Percentiles rank a stretch among this genome's conserved stretches.
phyloP scores from a whole-genome alignment of 2,888 invertebrate genomes.

The Silvanus unidentatus region DNA sequence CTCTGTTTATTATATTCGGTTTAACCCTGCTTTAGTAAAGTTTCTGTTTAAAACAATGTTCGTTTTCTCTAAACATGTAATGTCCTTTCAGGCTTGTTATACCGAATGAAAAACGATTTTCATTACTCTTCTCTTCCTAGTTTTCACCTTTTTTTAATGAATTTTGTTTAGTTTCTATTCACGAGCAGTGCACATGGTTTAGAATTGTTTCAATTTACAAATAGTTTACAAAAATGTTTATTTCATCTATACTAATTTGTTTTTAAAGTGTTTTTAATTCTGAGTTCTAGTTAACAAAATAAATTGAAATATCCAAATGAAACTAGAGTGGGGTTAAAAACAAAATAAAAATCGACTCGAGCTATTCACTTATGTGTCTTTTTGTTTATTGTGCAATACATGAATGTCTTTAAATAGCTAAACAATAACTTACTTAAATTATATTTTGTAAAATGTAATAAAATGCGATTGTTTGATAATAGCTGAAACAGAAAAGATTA shows the following conservation, averaged over 20 bases:
- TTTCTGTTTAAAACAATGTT: neutral
- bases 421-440: too few relatives aligned
- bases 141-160: neutral
- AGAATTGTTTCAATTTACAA: neutral
- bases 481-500: constrained; percentile 61
- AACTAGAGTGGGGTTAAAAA: constrained; percentile 10
- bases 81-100: neutral
- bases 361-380: constrained; percentile 16
- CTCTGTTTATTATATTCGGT: constrained; percentile 8
- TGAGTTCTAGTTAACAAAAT: too few relatives aligned
- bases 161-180: neutral
- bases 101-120: neutral
- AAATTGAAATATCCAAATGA: neutral
- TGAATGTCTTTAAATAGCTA: too few relatives aligned
- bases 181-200: constrained; percentile 1
- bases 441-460: too few relatives aligned
- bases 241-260: neutral
- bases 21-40: constrained; percentile 13
- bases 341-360: constrained; percentile 12
- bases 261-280: too few relatives aligned
- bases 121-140: constrained; percentile 1
- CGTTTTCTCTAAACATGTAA: too few relatives aligned
- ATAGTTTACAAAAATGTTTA: neutral
- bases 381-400: constrained; percentile 6
- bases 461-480: constrained; percentile 12